Conservation (phyloP, 92 coral and sea anemone genomes). For the Blastomussa wellsi region DNA sequence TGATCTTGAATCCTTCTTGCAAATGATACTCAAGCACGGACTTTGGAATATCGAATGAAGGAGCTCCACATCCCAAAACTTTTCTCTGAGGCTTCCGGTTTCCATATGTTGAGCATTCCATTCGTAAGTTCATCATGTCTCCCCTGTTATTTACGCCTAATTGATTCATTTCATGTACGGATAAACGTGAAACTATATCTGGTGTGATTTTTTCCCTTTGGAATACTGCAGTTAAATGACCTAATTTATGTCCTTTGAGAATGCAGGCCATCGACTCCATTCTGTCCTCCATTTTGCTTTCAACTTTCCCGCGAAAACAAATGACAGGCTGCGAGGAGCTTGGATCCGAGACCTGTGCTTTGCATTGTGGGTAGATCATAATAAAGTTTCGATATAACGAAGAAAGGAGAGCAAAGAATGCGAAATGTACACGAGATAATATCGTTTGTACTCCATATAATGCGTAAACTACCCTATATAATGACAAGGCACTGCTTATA, state of each 20-base stretch:
- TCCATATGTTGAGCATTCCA: constrained; percentile 58
- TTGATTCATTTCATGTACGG: too few species aligned
- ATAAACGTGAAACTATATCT: constrained; percentile 40
- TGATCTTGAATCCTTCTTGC: constrained; percentile 58
- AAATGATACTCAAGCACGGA: constrained; percentile 51
- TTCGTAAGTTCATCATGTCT: constrained; percentile 63
- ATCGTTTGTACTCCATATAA: constrained; percentile 7
- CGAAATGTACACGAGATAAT: constrained; percentile 3
- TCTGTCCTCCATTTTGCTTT: constrained; percentile 8
- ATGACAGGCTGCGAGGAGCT: neutral
- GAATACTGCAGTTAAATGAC: constrained; percentile 23
- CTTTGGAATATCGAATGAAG: constrained; percentile 63
- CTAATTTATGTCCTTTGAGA: constrained; percentile 22
- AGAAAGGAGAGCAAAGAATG: constrained; percentile 27
- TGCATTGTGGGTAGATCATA: constrained; percentile 1
- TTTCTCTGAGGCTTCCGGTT: constrained; percentile 39
- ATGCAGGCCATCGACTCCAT: neutral
- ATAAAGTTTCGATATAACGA: constrained; percentile 14
- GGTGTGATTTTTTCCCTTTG: constrained; percentile 36
- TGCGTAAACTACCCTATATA: constrained; percentile 23
- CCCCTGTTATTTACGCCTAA: constrained; percentile 41
- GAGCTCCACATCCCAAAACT: constrained; percentile 42
- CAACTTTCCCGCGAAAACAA: too few species aligned
- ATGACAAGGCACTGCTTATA: constrained; percentile 1
- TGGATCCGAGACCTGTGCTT: constrained; percentile 2